Percentiles rank a stretch among this genome's conserved stretches.
Conservation (phyloP, 2,888 invertebrate species). For the Lydus trimaculatus region DNA sequence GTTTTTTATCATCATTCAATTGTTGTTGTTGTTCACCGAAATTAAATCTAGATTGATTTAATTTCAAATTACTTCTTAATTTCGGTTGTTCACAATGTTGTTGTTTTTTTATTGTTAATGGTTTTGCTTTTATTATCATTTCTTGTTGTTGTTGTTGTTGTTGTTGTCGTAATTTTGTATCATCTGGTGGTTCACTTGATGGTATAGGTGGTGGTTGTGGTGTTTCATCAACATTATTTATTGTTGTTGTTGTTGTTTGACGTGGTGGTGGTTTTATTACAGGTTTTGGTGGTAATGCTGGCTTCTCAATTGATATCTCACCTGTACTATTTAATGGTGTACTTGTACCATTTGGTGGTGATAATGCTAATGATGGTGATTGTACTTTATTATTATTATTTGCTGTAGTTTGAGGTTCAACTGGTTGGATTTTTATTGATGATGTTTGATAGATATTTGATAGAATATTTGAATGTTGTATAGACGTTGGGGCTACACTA, state of each 20-base stretch:
- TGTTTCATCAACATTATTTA: constrained; percentile 34
- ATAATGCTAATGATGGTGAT: constrained; percentile 52
- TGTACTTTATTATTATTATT: constrained; percentile 55
- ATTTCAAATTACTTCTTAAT: constrained; percentile 63
- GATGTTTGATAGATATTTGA: constrained; percentile 83
- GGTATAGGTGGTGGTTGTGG: constrained; percentile 63
- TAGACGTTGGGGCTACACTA: constrained; percentile 83
- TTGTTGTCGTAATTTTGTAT: constrained; percentile 34
- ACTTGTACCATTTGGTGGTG: constrained; percentile 69
- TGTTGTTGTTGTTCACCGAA: constrained; percentile 24
- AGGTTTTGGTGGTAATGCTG: constrained; percentile 86
- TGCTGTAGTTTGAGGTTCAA: constrained; percentile 75
- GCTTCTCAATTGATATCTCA: constrained; percentile 68
- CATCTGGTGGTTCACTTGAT: constrained; percentile 53
- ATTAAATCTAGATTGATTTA: constrained; percentile 47
- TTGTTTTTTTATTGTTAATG: constrained; percentile 83
- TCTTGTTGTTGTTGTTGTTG: constrained; percentile 38
- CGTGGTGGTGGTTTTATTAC: constrained; percentile 69
- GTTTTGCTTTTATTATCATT: constrained; percentile 78
- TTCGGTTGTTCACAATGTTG: constrained; percentile 83
- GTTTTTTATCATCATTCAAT: neutral
- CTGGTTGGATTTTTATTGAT: constrained; percentile 81
- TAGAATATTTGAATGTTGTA: constrained; percentile 72
- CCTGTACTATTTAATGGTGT: constrained; percentile 66
- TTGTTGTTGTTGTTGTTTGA: constrained; percentile 57